Conservation (phyloP, 2,888 invertebrate genomes). For the Drosophila neotestacea region DNA sequence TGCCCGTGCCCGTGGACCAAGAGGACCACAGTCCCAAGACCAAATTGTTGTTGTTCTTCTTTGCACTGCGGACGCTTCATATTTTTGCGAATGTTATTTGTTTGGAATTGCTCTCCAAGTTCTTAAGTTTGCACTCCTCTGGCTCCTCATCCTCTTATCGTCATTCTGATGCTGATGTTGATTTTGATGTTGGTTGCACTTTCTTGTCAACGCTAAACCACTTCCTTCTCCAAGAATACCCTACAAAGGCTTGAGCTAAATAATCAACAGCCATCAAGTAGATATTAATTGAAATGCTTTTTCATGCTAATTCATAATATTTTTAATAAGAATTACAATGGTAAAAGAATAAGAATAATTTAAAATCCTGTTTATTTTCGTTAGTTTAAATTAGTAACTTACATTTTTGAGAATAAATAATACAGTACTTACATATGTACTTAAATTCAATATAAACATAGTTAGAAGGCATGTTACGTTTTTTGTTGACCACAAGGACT, state of each 20-base stretch:
- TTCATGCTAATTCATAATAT: no score
- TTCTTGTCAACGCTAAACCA: slow-evolving; percentile 50
- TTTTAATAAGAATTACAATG: no score
- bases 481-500: no score
- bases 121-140: slow-evolving; percentile 51
- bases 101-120: slow-evolving; percentile 70
- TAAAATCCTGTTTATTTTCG: no score
- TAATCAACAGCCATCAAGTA: not conserved
- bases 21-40: slow-evolving; percentile 10
- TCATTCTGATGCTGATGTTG: slow-evolving; percentile 10
- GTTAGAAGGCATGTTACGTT: no score
- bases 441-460: no score
- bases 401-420: no score
- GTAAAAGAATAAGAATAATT: no score
- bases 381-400: no score
- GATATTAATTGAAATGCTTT: no score
- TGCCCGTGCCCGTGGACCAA: slow-evolving; percentile 4
- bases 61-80: slow-evolving; percentile 31
- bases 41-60: slow-evolving; percentile 6
- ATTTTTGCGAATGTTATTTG: slow-evolving; percentile 66
- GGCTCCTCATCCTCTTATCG: slow-evolving; percentile 1
- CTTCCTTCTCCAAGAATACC: slow-evolving; percentile 3
- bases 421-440: no score
- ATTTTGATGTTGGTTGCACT: slow-evolving; percentile 25
- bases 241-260: not conserved